These are phyloP conservation scores for Dendrocincla tyrannina DNA, from an alignment of 2,797 vertebrate species.

Conservation along the genomic window DNA sequence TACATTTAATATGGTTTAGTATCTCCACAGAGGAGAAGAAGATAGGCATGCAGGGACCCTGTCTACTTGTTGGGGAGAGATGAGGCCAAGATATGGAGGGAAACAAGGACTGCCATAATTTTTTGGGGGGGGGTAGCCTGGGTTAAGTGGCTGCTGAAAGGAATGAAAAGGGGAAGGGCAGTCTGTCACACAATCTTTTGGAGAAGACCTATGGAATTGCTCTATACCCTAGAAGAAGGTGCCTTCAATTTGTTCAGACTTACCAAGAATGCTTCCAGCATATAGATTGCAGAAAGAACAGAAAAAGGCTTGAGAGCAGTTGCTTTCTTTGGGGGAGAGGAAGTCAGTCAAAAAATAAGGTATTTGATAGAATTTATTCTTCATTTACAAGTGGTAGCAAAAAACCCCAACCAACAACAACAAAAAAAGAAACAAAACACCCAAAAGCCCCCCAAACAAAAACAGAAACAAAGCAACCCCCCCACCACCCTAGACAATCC, in stretches of 20 bases:
- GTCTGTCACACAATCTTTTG: background rate
- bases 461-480: too few species aligned
- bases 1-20: background rate
- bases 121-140: background rate
- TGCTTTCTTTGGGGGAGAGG: background rate
- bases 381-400: background rate
- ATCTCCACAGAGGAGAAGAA: background rate
- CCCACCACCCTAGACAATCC: accelerated
- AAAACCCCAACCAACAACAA: background rate
- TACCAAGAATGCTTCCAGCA: background rate
- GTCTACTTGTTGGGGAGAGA: background rate
- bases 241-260: background rate
- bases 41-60: background rate
- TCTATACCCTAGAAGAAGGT: background rate
- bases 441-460: background rate
- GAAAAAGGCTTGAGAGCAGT: background rate
- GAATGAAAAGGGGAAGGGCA: background rate
- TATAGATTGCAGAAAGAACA: background rate
- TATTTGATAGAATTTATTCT: background rate
- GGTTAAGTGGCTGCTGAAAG: background rate
- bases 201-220: background rate
- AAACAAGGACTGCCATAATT: background rate
- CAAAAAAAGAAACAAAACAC: too few species aligned
- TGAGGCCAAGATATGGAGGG: background rate
- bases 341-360: background rate